A percentile compares a stretch with the other conserved stretches of the same genome.
These are phyloP conservation scores for Polylopha cassiicola DNA, from an alignment of 2,888 invertebrate genomes.

Conservation along the genomic window DNA sequence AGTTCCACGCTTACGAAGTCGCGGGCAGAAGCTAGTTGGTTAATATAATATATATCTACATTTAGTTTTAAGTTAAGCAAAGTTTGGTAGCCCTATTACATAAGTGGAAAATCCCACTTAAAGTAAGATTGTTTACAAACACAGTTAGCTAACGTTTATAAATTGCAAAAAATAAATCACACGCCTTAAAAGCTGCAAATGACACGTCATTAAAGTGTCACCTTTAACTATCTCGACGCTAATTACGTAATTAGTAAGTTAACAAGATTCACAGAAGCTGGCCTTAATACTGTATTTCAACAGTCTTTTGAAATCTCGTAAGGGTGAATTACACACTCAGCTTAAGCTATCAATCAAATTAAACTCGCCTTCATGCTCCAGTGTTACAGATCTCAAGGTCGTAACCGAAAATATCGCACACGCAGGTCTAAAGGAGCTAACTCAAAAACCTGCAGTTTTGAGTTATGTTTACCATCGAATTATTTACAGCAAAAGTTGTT, in stretches of 20 bases:
- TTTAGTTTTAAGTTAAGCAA: no score
- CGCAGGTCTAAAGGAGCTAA: no score
- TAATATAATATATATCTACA: no score
- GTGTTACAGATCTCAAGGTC: constrained; percentile 4
- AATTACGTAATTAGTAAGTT: constrained; percentile 19
- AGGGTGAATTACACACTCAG: constrained; percentile 11
- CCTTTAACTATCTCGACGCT: constrained; percentile 4
- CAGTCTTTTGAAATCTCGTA: constrained; percentile 15
- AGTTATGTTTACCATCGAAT: no score
- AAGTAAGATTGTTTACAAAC: constrained; percentile 5
- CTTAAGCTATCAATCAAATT: constrained; percentile 14
- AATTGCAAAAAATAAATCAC: constrained; percentile 1
- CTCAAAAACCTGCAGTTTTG: no score
- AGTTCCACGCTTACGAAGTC: no score
- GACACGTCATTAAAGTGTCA: constrained; percentile 9
- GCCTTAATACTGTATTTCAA: constrained; percentile 16
- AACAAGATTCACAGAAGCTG: constrained; percentile 21
- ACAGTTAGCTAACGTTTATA: not conserved
- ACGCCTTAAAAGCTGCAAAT: constrained; percentile 11
- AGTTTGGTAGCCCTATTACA: no score
- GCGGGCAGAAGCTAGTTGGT: no score
- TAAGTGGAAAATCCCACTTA: not conserved
- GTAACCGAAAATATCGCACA: not conserved
- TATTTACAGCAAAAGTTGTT: no score
- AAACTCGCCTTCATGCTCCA: constrained; percentile 5